Evolutionary conservation across 1,140 invertebrate genomes (phyloP), one percentile per base, ranked within the genome.

Genomic region (Saccostrea echinata): DNA sequence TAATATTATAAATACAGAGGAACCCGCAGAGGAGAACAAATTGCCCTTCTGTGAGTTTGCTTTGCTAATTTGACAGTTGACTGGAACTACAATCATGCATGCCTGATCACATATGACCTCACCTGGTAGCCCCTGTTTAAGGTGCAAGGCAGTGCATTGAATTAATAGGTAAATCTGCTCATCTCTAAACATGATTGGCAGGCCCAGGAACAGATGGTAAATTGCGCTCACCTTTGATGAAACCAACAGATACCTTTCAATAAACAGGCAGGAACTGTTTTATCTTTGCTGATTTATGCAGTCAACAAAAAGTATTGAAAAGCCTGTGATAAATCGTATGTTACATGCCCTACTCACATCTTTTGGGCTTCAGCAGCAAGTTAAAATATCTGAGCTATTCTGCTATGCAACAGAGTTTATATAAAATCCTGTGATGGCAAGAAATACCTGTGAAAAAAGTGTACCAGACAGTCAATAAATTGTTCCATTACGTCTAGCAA

Each of bases 241-340:
- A 76, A 76, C 68, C 68, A 76, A 76, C 68, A 76, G 68, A 76
- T 30, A 76, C 68, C 68, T 76, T 76, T 76, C 68, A 76, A 76
- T 76, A 76, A 76, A 76, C 68, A 76, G 68, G 68, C 68, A 35
- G 68, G 30, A 30, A 27, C 30, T 76, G 68, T 76, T 76, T 33
- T 76, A 76, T 76, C 68, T 76, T 30, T 12, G 27, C 68, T 76
- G 68, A 30, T 76, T 76, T 30, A 76, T 30, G 68, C 68, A 76
- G 24, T 76, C 30, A 76, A 76, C 68, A 76, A 76, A 76, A 76
- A 76, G 68, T 16, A 30, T 76, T 76, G 27, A 71, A 76, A 76
- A 76, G 30, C 30, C 68, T 76, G 68, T 76, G 68, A 76, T 76
- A 30, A 76, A 76, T 76, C 12, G 68, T 76, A 30, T 24, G 24